Conservation (phyloP, 2,797 vertebrate genomes). For the Gadopsis bispinosus region DNA sequence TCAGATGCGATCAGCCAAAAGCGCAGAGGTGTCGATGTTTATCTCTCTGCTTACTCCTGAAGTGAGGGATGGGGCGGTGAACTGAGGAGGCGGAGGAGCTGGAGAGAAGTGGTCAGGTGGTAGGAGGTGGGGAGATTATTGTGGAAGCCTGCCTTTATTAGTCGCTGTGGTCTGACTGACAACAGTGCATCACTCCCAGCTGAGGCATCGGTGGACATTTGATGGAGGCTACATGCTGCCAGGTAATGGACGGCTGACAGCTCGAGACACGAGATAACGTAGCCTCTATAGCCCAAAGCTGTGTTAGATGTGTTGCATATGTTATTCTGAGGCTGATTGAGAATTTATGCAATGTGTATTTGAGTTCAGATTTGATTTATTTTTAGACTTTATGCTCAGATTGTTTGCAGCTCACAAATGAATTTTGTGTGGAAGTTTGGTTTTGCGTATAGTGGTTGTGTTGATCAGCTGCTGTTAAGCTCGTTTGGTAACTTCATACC, state of each 20-base stretch:
- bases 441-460: not conserved
- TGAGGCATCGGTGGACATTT: conserved; percentile 66
- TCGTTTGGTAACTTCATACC: conserved; percentile 24
- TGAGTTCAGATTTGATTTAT: not conserved
- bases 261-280: conserved; percentile 37
- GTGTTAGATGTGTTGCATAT: conserved; percentile 42
- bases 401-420: conserved; percentile 8
- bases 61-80: conserved; percentile 41
- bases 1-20: conserved; percentile 36
- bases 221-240: conserved; percentile 61
- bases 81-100: conserved; percentile 48
- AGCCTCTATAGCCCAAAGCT: conserved; percentile 22
- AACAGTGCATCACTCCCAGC: conserved; percentile 51
- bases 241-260: conserved; percentile 70
- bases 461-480: conserved; percentile 5
- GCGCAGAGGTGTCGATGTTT: conserved; percentile 31
- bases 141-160: conserved; percentile 52
- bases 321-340: conserved; percentile 41
- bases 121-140: conserved; percentile 51
- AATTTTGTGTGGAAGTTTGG: not conserved
- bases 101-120: conserved; percentile 60
- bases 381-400: not conserved
- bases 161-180: conserved; percentile 43
- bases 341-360: conserved; percentile 32
- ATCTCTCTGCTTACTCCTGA: conserved; percentile 46